Evolutionary conservation across 2,888 invertebrate species (phyloP).

Genomic region (Entomobrya multifasciata): DNA sequence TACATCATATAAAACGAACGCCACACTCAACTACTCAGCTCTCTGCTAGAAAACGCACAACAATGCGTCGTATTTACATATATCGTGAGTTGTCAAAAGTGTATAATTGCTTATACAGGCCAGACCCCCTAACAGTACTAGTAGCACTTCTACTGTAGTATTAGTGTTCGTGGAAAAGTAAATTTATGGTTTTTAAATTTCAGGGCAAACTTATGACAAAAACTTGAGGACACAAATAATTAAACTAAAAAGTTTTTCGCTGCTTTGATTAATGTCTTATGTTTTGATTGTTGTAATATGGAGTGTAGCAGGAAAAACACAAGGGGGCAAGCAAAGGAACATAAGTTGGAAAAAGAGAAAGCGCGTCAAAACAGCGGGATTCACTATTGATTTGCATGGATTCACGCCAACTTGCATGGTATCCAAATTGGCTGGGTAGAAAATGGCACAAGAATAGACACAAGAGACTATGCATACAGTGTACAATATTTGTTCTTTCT

Average conservation of each 20-base stretch:
- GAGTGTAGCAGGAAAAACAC: neutral
- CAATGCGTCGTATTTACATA: neutral
- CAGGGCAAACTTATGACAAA: neutral
- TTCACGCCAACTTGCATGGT: conserved; percentile 43
- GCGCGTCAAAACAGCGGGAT: neutral
- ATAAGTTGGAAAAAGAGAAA: neutral
- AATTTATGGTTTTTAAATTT: conserved; percentile 5
- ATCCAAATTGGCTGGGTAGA: conserved; percentile 31
- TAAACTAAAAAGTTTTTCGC: conserved; percentile 11
- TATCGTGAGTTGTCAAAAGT: conserved; percentile 26
- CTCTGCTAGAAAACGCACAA: no score
- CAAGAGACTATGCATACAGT: neutral
- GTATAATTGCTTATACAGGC: neutral
- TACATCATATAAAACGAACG: neutral
- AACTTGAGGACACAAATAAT: conserved; percentile 27
- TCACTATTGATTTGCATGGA: conserved; percentile 55
- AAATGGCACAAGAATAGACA: neutral
- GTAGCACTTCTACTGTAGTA: neutral
- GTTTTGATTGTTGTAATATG: neutral
- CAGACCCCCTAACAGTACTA: neutral
- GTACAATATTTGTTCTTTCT: neutral
- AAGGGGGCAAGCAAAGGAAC: neutral
- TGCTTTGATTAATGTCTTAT: conserved; percentile 30
- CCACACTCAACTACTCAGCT: neutral
- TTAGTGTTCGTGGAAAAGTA: neutral